Evolutionary conservation across 2,888 invertebrate genomes (phyloP), one percentile per base, ranked within the genome.

Genomic region (Meteorus colon): DNA sequence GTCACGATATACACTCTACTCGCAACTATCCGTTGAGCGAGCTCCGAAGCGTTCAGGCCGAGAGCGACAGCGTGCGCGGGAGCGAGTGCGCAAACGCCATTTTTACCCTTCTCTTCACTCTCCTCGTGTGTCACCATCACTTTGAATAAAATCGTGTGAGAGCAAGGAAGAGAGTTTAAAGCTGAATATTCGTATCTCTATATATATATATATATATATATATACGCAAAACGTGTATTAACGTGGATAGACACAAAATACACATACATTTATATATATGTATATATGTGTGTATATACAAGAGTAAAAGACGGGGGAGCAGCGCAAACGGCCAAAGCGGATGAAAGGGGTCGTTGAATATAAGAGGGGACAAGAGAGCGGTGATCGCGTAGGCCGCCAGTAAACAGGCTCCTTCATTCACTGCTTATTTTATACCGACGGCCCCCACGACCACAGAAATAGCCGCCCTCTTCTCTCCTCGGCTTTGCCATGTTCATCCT

Each of bases 341-440:
- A 55, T 55, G 55, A 55, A 55, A 27, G 63, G 63, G 62, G 55
- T 27, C n/a, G 14, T 48, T 60, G 72, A 71, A 77, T 70, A 34
- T 76, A 41, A 72, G 74, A 70, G 73, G 81, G 82, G 82, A 77
- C 75, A 77, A 80, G 78, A 82, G 83, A 81, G 78, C 71, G 76
- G 76, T 45, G 84, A 85, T 86, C 85, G 87, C 87, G 86, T 86
- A 86, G 87, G 87, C 86, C 86, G 87, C 88, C 87, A 86, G 89
- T 88, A 87, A 87, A 87, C 86, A 87, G 87, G 86, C 88, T 87
- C 85, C 88, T 89, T 89, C 89, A 89, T 89, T 89, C 89, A 89
- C 86, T 85, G 88, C 88, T 87, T 87, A 87, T 88, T 88, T 88
- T 87, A 89, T 85, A 86, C 86, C 84, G 81, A 82, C 84, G 84